Evolutionary conservation across 2,797 vertebrate species (phyloP).

Genomic region (Crenichthys baileyi): DNA sequence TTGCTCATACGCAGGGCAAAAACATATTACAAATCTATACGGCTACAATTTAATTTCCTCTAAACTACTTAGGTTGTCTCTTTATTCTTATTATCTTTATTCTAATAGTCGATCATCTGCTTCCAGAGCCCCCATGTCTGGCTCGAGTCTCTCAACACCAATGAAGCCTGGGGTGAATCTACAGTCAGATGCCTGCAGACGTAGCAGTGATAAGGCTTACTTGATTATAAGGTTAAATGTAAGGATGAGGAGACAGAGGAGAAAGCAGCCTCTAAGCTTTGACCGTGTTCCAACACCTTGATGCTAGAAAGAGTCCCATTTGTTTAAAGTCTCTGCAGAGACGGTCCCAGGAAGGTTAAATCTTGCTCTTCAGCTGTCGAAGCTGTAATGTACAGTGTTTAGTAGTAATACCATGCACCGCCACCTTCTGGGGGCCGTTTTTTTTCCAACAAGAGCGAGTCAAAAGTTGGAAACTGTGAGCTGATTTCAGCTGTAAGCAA

Average conservation of each 20-base stretch:
- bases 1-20: conserved; percentile 7
- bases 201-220: conserved; percentile 59
- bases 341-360: conserved; percentile 52
- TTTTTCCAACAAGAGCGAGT: conserved; percentile 46
- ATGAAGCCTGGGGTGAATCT: conserved; percentile 29
- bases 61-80: conserved; percentile 29
- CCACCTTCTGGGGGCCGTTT: conserved; percentile 68
- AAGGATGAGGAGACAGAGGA: conserved; percentile 42
- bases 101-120: conserved; percentile 21
- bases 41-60: conserved; percentile 20
- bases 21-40: conserved; percentile 19
- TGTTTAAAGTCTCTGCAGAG: conserved; percentile 36
- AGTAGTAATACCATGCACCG: conserved; percentile 63
- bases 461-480: conserved; percentile 56
- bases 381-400: conserved; percentile 66
- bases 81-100: conserved; percentile 11
- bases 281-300: conserved; percentile 30
- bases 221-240: conserved; percentile 64
- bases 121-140: conserved; percentile 10
- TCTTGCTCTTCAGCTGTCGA: conserved; percentile 64
- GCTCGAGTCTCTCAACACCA: conserved; percentile 34
- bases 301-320: conserved; percentile 40
- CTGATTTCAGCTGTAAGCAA: conserved; percentile 54
- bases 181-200: conserved; percentile 40
- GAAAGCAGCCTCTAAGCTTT: conserved; percentile 38